These are phyloP conservation scores for Tolypeutes matacus DNA, from an alignment of 2,797 vertebrate genomes.

Conservation along the genomic window DNA sequence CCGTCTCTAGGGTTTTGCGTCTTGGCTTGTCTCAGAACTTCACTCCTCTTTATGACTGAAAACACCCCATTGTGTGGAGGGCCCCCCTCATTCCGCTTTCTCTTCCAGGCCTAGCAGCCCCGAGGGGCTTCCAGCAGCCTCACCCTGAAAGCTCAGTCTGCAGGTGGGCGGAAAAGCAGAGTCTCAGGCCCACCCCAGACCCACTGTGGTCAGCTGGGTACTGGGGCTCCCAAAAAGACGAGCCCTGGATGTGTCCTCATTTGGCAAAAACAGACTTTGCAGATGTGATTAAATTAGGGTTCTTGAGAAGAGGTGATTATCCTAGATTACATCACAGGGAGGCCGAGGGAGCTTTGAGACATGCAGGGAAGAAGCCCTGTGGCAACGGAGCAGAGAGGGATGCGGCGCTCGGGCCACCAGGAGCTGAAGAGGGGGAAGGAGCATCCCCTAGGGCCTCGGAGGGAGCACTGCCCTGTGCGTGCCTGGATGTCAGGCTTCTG, in stretches of 20 bases:
- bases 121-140: fast-evolving
- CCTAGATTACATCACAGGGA: too few relatives aligned
- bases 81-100: too few relatives aligned
- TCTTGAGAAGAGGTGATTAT: not conserved
- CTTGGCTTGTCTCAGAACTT: not conserved
- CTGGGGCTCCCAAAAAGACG: not conserved
- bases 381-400: not conserved
- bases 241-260: not conserved
- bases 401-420: fast-evolving
- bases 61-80: too few relatives aligned
- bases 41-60: not conserved
- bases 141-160: not conserved
- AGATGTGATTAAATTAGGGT: too few relatives aligned
- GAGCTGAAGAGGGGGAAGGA: not conserved
- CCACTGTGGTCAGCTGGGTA: not conserved
- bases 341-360: too few relatives aligned
- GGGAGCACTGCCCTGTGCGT: too few relatives aligned
- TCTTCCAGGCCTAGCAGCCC: not conserved
- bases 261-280: not conserved
- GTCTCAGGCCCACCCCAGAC: not conserved
- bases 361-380: too few relatives aligned
- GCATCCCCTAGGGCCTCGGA: too few relatives aligned
- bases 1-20: too few relatives aligned
- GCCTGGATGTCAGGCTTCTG: too few relatives aligned
- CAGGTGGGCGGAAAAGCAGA: not conserved